Conservation (phyloP, 2,113 vertebrate genomes). For the Todiramphus saurophagus region DNA sequence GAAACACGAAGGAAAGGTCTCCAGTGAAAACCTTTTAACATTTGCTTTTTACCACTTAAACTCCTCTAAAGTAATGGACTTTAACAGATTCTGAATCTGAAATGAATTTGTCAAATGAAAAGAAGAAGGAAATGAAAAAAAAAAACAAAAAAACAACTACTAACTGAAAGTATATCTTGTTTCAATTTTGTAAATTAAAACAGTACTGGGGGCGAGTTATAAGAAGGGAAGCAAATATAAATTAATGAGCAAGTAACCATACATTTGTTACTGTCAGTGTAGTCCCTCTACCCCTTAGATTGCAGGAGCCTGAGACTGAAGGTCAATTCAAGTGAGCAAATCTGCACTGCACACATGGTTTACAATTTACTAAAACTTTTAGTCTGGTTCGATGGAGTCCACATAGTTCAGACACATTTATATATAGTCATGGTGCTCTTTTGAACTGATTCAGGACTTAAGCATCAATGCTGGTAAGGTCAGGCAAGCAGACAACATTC, state of each 20-base stretch:
- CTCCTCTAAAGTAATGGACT: neutral
- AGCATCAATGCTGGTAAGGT: neutral
- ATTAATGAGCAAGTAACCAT: neutral
- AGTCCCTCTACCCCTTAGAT: neutral
- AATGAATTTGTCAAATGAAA: neutral
- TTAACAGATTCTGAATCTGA: neutral
- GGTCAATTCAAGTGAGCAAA: neutral
- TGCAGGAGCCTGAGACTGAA: neutral
- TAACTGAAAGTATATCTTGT: neutral
- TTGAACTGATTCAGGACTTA: neutral
- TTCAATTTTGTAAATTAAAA: neutral
- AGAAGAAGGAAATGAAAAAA: neutral
- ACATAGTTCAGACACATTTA: fast-evolving
- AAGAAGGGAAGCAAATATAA: neutral
- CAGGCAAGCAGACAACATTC: neutral
- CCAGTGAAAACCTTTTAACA: neutral
- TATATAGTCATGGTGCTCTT: neutral
- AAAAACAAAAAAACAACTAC: neutral
- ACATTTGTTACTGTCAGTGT: neutral
- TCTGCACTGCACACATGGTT: fast-evolving
- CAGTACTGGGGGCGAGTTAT: neutral
- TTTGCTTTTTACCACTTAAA: neutral
- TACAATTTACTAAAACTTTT: neutral
- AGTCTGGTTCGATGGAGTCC: neutral
- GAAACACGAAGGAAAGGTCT: neutral